Evolutionary conservation across 2,888 invertebrate genomes (phyloP).

Genomic region (Maniola hyperantus): DNA sequence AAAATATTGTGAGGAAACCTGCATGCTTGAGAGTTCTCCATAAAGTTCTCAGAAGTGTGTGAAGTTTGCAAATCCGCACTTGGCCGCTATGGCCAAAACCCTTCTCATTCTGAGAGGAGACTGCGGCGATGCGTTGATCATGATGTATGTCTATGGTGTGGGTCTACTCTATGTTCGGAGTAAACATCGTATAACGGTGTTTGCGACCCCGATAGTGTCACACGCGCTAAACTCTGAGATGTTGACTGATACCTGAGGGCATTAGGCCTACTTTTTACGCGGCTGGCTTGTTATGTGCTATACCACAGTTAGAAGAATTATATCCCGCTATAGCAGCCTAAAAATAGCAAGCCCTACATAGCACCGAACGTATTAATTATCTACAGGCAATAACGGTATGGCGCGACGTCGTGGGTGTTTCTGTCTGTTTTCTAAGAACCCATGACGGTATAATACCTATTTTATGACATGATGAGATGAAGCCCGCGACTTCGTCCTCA

Average conservation of each 20-base stretch:
- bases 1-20: too few relatives aligned
- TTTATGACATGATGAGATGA: background rate
- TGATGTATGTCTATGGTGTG: background rate
- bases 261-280: conserved; percentile 43
- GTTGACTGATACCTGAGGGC: conserved; percentile 42
- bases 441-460: background rate
- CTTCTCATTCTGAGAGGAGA: too few relatives aligned
- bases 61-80: too few relatives aligned
- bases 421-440: conserved; percentile 1
- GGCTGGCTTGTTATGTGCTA: conserved; percentile 27
- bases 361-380: conserved; percentile 23
- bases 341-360: conserved; percentile 25
- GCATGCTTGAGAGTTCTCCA: too few relatives aligned
- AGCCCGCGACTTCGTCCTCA: background rate
- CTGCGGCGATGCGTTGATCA: too few relatives aligned
- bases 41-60: too few relatives aligned
- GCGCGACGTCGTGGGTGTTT: conserved; percentile 10
- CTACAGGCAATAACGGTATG: conserved; percentile 17
- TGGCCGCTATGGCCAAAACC: too few relatives aligned
- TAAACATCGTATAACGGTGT: conserved; percentile 56
- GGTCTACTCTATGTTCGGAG: conserved; percentile 19
- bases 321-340: conserved; percentile 29
- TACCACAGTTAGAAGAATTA: conserved; percentile 35
- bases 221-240: conserved; percentile 40
- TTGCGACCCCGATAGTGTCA: conserved; percentile 54